Conservation (phyloP, 2,113 vertebrate genomes). For the Collichthys lucidus region DNA sequence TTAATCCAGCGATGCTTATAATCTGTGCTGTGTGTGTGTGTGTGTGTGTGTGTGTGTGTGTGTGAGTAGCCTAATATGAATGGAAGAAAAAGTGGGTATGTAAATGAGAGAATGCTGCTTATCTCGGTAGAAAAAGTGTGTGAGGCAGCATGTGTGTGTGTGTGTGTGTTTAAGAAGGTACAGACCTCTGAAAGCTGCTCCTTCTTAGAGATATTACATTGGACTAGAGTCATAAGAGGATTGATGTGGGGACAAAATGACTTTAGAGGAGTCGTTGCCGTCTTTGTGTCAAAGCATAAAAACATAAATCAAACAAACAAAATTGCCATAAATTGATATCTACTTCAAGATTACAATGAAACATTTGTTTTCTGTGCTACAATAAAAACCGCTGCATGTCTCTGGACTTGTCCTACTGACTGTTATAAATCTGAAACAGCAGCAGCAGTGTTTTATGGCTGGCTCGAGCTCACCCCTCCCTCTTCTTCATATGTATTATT, state of each 20-base stretch:
- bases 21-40: slow-evolving; percentile 46
- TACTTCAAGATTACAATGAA: slow-evolving; percentile 39
- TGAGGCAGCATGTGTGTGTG: neutral
- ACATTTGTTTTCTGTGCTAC: slow-evolving; percentile 23
- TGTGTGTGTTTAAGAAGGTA: slow-evolving; percentile 23
- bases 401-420: slow-evolving; percentile 24
- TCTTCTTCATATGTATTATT: slow-evolving; percentile 47
- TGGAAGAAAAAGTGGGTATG: slow-evolving; percentile 43
- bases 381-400: slow-evolving; percentile 4
- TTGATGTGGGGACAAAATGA: slow-evolving; percentile 18
- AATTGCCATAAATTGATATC: slow-evolving; percentile 34
- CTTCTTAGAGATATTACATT: slow-evolving; percentile 31
- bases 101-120: slow-evolving; percentile 56
- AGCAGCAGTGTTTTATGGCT: slow-evolving; percentile 45
- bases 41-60: slow-evolving; percentile 1
- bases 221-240: slow-evolving; percentile 28
- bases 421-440: slow-evolving; percentile 45
- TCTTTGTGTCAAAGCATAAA: slow-evolving; percentile 33
- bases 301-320: slow-evolving; percentile 46
- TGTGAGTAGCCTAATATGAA: slow-evolving; percentile 50
- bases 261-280: slow-evolving; percentile 13
- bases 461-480: neutral
- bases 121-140: slow-evolving; percentile 38
- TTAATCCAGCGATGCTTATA: slow-evolving; percentile 69
- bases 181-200: slow-evolving; percentile 42